Conservation (phyloP, 1,140 invertebrate genomes). For the Drosophila busckii region DNA sequence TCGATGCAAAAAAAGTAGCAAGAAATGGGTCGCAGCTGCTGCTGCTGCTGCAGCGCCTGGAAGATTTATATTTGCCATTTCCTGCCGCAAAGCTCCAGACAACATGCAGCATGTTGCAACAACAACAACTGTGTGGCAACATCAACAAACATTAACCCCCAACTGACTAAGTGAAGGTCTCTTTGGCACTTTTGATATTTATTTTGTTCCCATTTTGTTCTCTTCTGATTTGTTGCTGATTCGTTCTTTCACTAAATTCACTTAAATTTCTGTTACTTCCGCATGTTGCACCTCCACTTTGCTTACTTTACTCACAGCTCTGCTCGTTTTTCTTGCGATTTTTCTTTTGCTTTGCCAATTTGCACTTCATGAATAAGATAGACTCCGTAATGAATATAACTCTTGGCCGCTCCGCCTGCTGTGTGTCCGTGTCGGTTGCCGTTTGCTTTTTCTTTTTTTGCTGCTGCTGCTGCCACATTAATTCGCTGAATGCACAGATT, state of each 20-base stretch:
- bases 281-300: conserved; percentile 57
- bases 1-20: conserved; percentile 1
- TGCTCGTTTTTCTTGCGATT: conserved; percentile 1
- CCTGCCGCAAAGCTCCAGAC: conserved; percentile 21
- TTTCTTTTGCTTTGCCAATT: conserved; percentile 56
- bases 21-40: conserved; percentile 19
- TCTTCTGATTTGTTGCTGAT: conserved; percentile 65
- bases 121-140: not conserved
- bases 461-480: too few species aligned
- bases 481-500: too few species aligned
- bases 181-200: conserved; percentile 7
- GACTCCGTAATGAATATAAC: too few species aligned
- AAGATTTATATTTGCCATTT: conserved; percentile 46
- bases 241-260: conserved; percentile 74
- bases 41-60: conserved; percentile 11
- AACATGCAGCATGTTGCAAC: not conserved
- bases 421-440: too few species aligned
- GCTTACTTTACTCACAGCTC: not conserved
- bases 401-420: too few species aligned
- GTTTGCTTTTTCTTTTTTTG: too few species aligned
- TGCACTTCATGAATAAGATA: conserved; percentile 73
- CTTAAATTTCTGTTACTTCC: conserved; percentile 74
- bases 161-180: conserved; percentile 41
- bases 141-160: conserved; percentile 34
- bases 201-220: conserved; percentile 15